Evolutionary conservation across 2,888 invertebrate genomes (phyloP), one percentile per base, ranked within the genome.

Genomic region (Gymnoscelis rufifasciata): DNA sequence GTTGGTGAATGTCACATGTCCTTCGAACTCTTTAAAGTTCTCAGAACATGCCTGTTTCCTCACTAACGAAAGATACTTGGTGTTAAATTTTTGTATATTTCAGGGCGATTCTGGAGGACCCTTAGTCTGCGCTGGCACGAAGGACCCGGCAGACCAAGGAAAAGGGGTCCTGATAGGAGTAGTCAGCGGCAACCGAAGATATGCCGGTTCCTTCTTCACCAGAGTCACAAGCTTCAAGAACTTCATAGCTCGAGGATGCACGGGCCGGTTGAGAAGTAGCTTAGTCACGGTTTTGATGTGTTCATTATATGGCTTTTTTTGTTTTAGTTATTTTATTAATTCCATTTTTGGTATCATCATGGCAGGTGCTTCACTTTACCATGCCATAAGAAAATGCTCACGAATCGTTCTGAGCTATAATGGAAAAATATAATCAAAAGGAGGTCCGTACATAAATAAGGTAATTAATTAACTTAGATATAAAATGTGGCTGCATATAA

Each of bases 101-200:
- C 52, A 82, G 82, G 81, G 79, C 14, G 82, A 83, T 52, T 82
- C 83, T 0, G 83, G 83, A 1, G 82, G 82, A 0, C 80, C 80
- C 1, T 52, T 83, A 5, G 74, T 82, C 0, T 82, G 82, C 45
- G 3, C 24, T 4, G 30, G 50, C 0, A 74, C 76, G 1, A 55
- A 59, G 0, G 74, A 78, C 27, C 67, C 72, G 0, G 56, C 60
- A 0, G 76, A 76, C 35, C 19, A 2, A 0, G 43, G 29, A 0
- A 52, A 51, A 7, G 76, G 78, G 0, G 38, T 80, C 0, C 43
- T 80, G 3, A 75, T 78, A 0, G 82, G 57, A 0, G 36, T 58
- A 3, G 54, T 54, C 8, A 51, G 54, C n/a, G 57, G 57, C 3
- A 28, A 30, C n/a, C 24, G 54, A 6, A 0, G 1, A 0, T 0